Evolutionary conservation across 2,113 vertebrate species (phyloP).

Genomic region (Falco punctatus): DNA sequence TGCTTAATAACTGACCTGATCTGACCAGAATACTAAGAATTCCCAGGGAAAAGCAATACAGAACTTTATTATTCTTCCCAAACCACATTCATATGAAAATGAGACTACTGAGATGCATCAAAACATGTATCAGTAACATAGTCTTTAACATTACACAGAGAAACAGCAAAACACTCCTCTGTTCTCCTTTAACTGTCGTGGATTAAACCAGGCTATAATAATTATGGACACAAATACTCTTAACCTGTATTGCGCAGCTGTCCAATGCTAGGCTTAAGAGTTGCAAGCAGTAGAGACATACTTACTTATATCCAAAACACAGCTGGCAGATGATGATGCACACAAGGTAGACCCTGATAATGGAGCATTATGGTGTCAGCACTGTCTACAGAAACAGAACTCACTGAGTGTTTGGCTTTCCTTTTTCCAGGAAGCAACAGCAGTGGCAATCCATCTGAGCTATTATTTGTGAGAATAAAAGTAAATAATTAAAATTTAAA

Average conservation of each 20-base stretch:
- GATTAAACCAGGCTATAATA: background rate
- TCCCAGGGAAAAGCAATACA: background rate
- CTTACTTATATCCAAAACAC: background rate
- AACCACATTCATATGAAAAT: background rate
- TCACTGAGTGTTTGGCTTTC: background rate
- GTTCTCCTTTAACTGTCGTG: rapidly evolving
- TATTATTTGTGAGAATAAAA: background rate
- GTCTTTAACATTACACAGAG: background rate
- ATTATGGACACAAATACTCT: background rate
- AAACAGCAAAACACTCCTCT: background rate
- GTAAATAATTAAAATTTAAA: background rate
- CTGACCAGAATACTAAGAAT: background rate
- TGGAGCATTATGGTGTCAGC: background rate
- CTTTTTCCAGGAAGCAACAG: background rate
- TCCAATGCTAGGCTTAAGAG: background rate
- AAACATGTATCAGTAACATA: background rate
- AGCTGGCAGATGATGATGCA: background rate
- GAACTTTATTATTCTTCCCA: background rate
- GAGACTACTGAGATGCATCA: background rate
- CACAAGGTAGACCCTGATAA: background rate
- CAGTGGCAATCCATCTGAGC: background rate
- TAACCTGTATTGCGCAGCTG: background rate
- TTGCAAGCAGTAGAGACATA: background rate
- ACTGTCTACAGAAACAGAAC: background rate
- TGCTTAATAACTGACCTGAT: background rate